phyloP scores from a whole-genome alignment of 2,888 invertebrate species.

The Rotaria socialis region DNA sequence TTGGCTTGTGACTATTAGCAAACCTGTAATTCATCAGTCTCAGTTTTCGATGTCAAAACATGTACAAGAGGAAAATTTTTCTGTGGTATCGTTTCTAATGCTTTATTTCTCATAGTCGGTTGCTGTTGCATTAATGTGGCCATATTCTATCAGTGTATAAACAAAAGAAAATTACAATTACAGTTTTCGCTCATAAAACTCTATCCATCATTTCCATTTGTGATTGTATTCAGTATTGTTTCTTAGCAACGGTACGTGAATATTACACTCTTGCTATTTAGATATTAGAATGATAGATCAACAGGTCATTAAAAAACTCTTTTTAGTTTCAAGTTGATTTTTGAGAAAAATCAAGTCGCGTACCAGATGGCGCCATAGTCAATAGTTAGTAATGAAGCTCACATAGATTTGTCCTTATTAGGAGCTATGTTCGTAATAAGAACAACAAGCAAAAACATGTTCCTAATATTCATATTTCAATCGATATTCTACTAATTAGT shows the following conservation, averaged over 20 bases:
- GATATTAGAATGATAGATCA: background rate
- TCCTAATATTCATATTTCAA: no score
- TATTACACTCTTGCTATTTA: background rate
- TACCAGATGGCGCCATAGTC: background rate
- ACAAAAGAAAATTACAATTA: background rate
- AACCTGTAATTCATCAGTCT: background rate
- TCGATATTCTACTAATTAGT: no score
- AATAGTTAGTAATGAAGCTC: background rate
- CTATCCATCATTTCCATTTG: background rate
- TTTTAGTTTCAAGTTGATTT: background rate
- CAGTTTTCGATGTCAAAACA: background rate
- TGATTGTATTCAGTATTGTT: background rate
- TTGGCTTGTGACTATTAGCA: background rate
- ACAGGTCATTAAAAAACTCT: no score
- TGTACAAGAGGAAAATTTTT: constrained; percentile 31
- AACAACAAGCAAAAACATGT: no score
- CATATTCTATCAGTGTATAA: background rate
- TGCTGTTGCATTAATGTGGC: background rate
- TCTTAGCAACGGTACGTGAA: background rate
- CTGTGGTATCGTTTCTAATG: background rate
- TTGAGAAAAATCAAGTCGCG: background rate
- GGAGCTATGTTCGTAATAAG: no score
- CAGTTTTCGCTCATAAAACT: background rate
- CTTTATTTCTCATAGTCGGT: background rate
- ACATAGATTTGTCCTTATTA: no score